A percentile compares a stretch with the other conserved stretches of the same genome.
These are phyloP conservation scores for Aselliscus stoliczkanus DNA, from an alignment of 2,797 vertebrate species.

Conservation along the genomic window DNA sequence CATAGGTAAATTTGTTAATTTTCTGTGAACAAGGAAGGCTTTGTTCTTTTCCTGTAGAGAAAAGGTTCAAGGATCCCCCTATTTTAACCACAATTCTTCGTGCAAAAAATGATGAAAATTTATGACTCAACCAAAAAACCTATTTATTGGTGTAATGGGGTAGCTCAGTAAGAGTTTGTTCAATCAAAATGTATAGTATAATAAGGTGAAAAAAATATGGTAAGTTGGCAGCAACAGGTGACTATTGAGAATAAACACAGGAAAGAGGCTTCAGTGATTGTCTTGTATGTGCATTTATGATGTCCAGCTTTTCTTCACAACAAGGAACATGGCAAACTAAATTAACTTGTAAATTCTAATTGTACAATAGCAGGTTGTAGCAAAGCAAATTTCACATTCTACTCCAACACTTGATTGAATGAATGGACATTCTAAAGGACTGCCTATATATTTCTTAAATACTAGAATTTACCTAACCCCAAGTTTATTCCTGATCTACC, in stretches of 20 bases:
- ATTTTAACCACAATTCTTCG: conserved; percentile 8
- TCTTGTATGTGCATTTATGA: not conserved
- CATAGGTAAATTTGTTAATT: conserved; percentile 38
- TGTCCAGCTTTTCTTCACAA: not conserved
- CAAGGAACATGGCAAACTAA: not conserved
- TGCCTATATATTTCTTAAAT: not conserved
- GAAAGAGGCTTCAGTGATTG: not conserved
- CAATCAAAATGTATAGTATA: conserved; percentile 14
- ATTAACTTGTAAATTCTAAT: not conserved
- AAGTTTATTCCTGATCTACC: not conserved
- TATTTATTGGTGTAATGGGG: not conserved
- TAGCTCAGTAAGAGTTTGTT: not conserved
- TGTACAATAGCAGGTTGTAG: not conserved
- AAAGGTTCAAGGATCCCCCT: not conserved
- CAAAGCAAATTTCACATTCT: not conserved
- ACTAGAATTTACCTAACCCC: not conserved
- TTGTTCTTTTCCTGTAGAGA: conserved; percentile 23
- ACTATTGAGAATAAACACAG: not conserved
- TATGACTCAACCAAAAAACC: not conserved
- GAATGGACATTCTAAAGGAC: not conserved
- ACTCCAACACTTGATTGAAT: not conserved
- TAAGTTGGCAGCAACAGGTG: not conserved
- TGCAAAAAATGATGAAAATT: not conserved
- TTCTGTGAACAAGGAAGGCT: not conserved
- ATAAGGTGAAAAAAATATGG: not conserved